Conservation (phyloP, 2,888 invertebrate genomes). For the Diadegma fenestrale region DNA sequence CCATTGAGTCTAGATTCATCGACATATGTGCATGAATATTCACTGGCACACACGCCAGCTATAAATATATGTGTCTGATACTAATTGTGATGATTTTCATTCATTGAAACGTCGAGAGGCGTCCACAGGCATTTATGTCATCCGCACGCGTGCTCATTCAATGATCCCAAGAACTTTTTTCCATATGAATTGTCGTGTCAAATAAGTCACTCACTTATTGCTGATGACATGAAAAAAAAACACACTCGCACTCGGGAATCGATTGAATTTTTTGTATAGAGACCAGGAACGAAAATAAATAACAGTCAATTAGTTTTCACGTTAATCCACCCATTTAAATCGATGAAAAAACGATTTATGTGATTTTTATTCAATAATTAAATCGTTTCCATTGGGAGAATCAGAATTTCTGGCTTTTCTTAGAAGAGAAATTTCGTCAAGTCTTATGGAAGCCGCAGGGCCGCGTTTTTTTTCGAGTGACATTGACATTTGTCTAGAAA, state of each 20-base stretch:
- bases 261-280: background rate
- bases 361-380: background rate
- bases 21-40: background rate
- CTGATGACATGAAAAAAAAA: background rate
- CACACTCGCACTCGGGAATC: constrained; percentile 1
- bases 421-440: too few species aligned
- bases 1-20: constrained; percentile 12
- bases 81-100: constrained; percentile 59
- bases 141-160: constrained; percentile 47
- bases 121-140: constrained; percentile 29
- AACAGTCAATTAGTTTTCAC: background rate
- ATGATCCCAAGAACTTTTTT: constrained; percentile 23
- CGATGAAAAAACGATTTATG: background rate
- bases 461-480: background rate
- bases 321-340: background rate
- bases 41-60: background rate
- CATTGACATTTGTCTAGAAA: background rate
- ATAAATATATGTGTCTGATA: background rate
- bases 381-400: too few species aligned
- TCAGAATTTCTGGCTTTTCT: too few species aligned
- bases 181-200: constrained; percentile 25
- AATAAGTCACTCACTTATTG: constrained; percentile 32
- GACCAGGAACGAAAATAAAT: background rate
- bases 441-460: background rate
- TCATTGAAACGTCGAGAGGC: constrained; percentile 55